These are phyloP conservation scores for Telmatochromis bifrenatus DNA, from an alignment of 2,113 vertebrate species.

Conservation along the genomic window DNA sequence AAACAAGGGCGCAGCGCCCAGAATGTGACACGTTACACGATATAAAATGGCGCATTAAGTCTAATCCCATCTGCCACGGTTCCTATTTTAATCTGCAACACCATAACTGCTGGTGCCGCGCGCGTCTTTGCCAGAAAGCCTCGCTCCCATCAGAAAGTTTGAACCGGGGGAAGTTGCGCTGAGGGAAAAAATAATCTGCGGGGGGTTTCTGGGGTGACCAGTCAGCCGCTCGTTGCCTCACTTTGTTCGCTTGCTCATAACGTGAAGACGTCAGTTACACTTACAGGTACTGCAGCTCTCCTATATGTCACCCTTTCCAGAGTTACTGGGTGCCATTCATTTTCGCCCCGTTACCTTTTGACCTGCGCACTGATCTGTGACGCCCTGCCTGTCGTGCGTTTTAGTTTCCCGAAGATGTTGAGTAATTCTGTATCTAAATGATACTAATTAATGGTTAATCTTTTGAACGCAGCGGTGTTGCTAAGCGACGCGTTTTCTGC, in stretches of 20 bases:
- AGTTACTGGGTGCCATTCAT: constrained; percentile 10
- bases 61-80: constrained; percentile 63
- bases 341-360: neutral
- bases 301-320: constrained; percentile 28
- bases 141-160: constrained; percentile 24
- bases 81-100: constrained; percentile 64
- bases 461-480: constrained; percentile 41
- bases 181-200: neutral
- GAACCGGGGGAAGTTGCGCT: neutral
- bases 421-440: constrained; percentile 19
- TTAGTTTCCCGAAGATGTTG: neutral
- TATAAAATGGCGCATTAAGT: constrained; percentile 60
- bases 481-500: constrained; percentile 51
- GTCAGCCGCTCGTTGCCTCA: neutral
- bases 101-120: constrained; percentile 21
- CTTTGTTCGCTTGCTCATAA: constrained; percentile 8
- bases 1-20: constrained; percentile 63
- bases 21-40: constrained; percentile 60
- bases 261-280: neutral
- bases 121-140: constrained; percentile 37
- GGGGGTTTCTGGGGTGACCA: constrained; percentile 38
- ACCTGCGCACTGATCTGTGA: neutral
- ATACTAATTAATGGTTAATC: constrained; percentile 46
- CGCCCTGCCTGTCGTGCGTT: neutral
- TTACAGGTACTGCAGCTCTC: neutral